A percentile compares a stretch with the other conserved stretches of the same genome.
phyloP scores from a whole-genome alignment of 2,113 vertebrate genomes.

The Phaetusa simplex region DNA sequence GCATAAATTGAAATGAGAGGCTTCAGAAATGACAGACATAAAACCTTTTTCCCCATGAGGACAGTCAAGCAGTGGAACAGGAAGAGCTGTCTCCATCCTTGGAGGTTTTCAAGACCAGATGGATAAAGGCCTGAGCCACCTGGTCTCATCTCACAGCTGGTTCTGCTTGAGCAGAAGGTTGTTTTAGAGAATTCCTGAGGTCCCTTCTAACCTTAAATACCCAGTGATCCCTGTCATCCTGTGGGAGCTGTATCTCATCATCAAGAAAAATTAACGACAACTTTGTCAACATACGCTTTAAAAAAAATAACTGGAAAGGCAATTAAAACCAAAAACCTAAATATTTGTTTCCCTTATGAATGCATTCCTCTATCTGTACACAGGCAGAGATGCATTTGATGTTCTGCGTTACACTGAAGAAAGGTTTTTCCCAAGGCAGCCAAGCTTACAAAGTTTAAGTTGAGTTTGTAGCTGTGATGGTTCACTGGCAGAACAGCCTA shows the following conservation, averaged over 20 bases:
- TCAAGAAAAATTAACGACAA: neutral
- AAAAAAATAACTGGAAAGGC: neutral
- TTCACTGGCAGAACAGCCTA: neutral
- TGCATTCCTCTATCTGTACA: neutral
- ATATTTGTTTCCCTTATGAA: neutral
- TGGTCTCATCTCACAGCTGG: neutral
- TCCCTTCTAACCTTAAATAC: neutral
- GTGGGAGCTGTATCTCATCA: neutral
- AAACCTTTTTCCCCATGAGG: neutral
- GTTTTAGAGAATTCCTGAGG: neutral
- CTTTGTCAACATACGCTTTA: neutral
- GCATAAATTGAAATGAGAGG: neutral
- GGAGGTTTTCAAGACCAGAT: neutral
- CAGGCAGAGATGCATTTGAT: neutral
- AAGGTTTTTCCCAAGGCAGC: neutral
- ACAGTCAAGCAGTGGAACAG: neutral
- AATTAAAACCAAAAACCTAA: neutral
- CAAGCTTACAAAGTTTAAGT: neutral
- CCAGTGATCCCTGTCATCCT: neutral
- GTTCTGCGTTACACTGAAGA: neutral
- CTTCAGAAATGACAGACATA: neutral
- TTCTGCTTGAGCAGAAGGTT: neutral
- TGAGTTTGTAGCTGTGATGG: neutral
- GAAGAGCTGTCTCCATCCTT: neutral
- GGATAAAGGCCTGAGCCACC: neutral